Evolutionary conservation across 2,797 vertebrate species (phyloP).

Genomic region (Xiphophorus birchmanni): DNA sequence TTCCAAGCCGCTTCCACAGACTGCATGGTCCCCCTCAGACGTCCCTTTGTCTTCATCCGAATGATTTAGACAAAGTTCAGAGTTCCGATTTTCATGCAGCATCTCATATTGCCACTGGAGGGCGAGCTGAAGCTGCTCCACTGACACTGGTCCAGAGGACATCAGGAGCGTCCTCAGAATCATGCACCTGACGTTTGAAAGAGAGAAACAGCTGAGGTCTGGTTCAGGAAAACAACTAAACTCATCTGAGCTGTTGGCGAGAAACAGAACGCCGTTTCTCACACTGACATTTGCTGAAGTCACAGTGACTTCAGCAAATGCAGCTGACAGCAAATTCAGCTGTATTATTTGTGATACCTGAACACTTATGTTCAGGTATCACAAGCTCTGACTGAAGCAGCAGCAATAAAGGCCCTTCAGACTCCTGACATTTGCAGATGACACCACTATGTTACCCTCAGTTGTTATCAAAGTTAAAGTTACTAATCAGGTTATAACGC

Average conservation of each 20-base stretch:
- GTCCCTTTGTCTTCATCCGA: not conserved
- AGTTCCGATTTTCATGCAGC: constrained; percentile 16
- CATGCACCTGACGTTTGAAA: constrained; percentile 65
- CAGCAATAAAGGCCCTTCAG: not conserved
- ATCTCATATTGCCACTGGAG: constrained; percentile 80
- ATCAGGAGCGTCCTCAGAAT: constrained; percentile 71
- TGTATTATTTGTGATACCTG: too few relatives aligned
- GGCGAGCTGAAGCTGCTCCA: constrained; percentile 71
- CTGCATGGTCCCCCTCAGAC: not conserved
- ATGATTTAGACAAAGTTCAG: not conserved
- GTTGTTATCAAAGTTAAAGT: too few relatives aligned
- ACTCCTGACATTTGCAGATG: not conserved
- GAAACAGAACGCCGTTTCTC: not conserved
- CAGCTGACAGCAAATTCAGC: not conserved
- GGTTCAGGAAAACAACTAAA: not conserved
- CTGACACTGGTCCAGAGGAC: constrained; percentile 57
- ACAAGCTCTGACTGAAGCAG: not conserved
- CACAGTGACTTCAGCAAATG: not conserved
- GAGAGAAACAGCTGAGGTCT: not conserved
- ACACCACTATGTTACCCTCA: not conserved
- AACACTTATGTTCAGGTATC: not conserved
- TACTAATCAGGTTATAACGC: too few relatives aligned
- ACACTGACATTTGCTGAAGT: not conserved
- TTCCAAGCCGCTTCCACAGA: constrained; percentile 9
- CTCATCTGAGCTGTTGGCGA: not conserved